Base-by-base conservation (phyloP, 2,888 invertebrate species). In the Dichetophora obliterata region DNA sequence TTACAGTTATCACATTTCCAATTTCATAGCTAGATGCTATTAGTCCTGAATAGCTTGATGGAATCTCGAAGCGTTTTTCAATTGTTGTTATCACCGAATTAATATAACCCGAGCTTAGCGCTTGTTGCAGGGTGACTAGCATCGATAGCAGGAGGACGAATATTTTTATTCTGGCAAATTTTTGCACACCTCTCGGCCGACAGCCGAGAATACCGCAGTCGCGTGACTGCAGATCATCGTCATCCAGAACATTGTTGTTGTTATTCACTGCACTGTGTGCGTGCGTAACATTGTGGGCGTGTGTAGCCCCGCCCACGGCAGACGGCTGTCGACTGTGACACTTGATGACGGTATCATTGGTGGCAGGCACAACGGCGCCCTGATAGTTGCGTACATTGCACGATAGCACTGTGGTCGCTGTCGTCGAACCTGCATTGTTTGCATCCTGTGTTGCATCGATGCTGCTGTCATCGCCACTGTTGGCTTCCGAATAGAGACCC, bases 1-100 rank as follows among this genome's bases (percentile, higher is more conserved):
- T 96, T 85, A 98, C 97, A 52, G 98, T 96, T 87, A 97, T 95
- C 83, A 98, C 95, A 90, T 97, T 97, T 85, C 98, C 98, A 86
- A 96, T 96, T 91, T 98, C 98, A 89, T 97, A 97, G 84, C 96
- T 96, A 85, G 97, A 97, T 77, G 97, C 97, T 82, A 98, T 95
- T 84, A 97, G 92, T 77, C 98, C 97, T 71, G 97, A 96, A 82
- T 96, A 94, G 88, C 96, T 95, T 88, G 97, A 97, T 79, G 97
- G 97, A 86, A 98, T 96, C 90, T 98, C 97, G 87, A 95, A 95
- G 81, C 98, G 94, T 90, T 97, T 97, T 91, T 98, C 98, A 85
- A 98, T 97, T 76, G 98, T 98, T 82, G 98, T 98, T 89, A 98
- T 97, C 90, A 98, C 98, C 89, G 96, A 96, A 91, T 96, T 96